Conservation (phyloP, 23 tunicate genomes). For the Styela clava region DNA sequence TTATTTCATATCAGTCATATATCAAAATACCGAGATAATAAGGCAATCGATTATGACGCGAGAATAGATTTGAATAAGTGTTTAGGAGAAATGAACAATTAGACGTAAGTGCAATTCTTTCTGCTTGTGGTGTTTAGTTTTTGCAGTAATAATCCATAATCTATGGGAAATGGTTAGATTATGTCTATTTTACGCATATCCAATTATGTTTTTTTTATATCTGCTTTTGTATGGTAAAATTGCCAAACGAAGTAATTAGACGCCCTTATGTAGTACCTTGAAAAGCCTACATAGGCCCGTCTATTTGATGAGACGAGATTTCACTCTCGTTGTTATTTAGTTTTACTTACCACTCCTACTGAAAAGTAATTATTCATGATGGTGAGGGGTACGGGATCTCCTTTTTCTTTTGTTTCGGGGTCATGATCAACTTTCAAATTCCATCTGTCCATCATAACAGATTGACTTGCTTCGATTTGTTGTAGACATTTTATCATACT, state of each 20-base stretch:
- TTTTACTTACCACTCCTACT: constrained; percentile 85
- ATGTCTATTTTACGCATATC: too few relatives aligned
- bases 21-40: too few relatives aligned
- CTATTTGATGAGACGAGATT: too few relatives aligned
- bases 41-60: neutral
- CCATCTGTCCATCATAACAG: constrained; percentile 77
- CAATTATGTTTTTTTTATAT: too few relatives aligned
- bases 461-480: constrained; percentile 54
- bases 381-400: constrained; percentile 78
- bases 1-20: too few relatives aligned
- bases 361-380: constrained; percentile 86
- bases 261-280: too few relatives aligned
- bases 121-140: neutral
- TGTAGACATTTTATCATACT: constrained; percentile 54
- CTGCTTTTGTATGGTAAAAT: too few relatives aligned
- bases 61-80: neutral
- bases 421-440: constrained; percentile 45
- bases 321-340: too few relatives aligned
- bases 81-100: neutral
- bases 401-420: constrained; percentile 32
- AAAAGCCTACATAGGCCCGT: too few relatives aligned
- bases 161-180: neutral
- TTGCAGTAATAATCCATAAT: neutral
- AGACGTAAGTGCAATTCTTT: neutral
- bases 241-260: too few relatives aligned